Conservation (phyloP, 2,797 vertebrate species). For the Melanotaenia maccullochi region DNA sequence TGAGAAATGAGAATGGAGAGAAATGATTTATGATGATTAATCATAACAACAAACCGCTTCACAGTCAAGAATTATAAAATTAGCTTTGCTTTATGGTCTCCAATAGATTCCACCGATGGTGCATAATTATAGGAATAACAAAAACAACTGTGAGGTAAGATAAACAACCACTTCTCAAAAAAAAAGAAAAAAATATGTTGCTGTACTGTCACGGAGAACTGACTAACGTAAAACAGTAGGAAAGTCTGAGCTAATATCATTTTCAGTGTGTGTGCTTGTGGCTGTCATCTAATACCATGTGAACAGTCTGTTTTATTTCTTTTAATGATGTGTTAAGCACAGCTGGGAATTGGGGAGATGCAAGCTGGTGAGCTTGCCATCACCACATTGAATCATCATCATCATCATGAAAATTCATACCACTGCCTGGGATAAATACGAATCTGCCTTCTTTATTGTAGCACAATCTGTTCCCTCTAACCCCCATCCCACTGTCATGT, state of each 20-base stretch:
- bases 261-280: neutral
- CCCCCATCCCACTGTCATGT: neutral
- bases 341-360: conserved; percentile 10
- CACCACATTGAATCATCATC: conserved; percentile 35
- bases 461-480: neutral
- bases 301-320: conserved; percentile 7
- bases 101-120: neutral
- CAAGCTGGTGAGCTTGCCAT: conserved; percentile 16
- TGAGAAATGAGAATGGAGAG: neutral
- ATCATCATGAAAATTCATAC: conserved; percentile 29
- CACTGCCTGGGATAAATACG: conserved; percentile 16
- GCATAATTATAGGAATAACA: neutral
- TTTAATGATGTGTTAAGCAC: conserved; percentile 30
- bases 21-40: neutral
- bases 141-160: neutral
- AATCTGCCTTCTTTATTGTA: neutral
- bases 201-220: neutral
- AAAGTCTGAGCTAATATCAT: conserved; percentile 2
- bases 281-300: conserved; percentile 8
- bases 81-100: conserved; percentile 1
- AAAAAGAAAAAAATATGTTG: neutral
- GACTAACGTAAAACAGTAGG: neutral
- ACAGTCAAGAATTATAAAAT: conserved; percentile 1
- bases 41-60: neutral
- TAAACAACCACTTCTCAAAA: neutral